phyloP scores from a whole-genome alignment of 1,140 invertebrate genomes.

The Aleiodes sp. region DNA sequence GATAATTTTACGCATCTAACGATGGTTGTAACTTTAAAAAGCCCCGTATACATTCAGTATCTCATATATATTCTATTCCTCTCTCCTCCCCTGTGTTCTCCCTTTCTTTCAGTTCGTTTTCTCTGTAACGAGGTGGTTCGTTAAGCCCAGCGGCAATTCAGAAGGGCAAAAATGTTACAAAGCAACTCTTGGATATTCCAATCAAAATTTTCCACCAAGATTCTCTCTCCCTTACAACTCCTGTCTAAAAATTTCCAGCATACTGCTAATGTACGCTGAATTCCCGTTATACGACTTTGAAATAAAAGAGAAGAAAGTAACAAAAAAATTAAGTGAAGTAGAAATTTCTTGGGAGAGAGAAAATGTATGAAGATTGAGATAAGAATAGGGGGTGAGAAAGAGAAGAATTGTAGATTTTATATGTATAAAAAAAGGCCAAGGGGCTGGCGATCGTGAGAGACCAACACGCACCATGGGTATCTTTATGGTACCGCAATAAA shows the following conservation, averaged over 20 bases:
- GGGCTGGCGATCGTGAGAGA: constrained; percentile 26
- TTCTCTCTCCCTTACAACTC: too few relatives aligned
- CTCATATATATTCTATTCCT: too few relatives aligned
- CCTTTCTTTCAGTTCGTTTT: background rate
- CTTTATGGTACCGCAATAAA: constrained; percentile 58
- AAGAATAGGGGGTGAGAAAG: background rate
- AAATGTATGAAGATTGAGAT: too few relatives aligned
- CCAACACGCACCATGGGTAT: constrained; percentile 54
- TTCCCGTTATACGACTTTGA: background rate
- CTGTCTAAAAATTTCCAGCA: background rate
- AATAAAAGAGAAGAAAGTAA: background rate
- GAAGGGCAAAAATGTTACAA: background rate
- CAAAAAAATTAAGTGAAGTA: too few relatives aligned
- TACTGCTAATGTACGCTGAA: background rate
- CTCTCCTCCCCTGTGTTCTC: too few relatives aligned
- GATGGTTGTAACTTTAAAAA: constrained; percentile 11
- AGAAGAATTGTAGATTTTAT: constrained; percentile 43
- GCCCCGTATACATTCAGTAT: too few relatives aligned
- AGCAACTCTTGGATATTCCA: background rate
- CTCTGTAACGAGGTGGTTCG: background rate
- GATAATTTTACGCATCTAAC: too few relatives aligned
- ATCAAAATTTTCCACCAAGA: constrained; percentile 1
- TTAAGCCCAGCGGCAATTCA: constrained; percentile 4
- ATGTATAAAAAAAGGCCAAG: background rate
- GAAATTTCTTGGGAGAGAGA: background rate